Conservation (phyloP, 2,113 vertebrate species). For the Addax nasomaculatus region DNA sequence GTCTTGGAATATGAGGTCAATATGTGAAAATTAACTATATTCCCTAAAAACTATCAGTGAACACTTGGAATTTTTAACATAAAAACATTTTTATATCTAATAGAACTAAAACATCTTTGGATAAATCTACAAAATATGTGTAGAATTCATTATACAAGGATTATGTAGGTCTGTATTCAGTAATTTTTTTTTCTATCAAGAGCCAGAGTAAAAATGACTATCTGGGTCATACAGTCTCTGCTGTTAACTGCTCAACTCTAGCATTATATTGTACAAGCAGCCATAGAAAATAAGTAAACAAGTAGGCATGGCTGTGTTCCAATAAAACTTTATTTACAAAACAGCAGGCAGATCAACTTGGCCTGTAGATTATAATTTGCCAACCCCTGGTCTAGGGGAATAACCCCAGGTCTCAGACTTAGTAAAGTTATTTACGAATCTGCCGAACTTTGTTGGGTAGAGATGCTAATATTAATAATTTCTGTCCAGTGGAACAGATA, state of each 20-base stretch:
- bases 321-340: conserved; percentile 40
- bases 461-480: not conserved
- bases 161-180: not conserved
- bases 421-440: not conserved
- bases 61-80: not conserved
- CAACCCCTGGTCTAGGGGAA: not conserved
- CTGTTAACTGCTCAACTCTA: not conserved
- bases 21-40: not conserved
- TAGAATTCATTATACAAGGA: not conserved
- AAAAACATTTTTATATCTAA: not conserved
- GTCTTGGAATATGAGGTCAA: not conserved
- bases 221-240: not conserved
- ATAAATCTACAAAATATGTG: not conserved
- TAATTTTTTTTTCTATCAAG: not conserved
- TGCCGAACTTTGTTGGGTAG: not conserved
- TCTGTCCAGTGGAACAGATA: not conserved
- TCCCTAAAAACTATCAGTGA: not conserved
- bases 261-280: not conserved
- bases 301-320: not conserved
- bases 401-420: not conserved
- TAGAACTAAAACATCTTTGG: not conserved
- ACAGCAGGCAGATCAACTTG: not conserved
- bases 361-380: not conserved
- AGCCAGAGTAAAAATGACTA: not conserved
- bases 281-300: conserved; percentile 3